phyloP scores from a whole-genome alignment of 2,113 vertebrate species.

The Gymnorhina tibicen region DNA sequence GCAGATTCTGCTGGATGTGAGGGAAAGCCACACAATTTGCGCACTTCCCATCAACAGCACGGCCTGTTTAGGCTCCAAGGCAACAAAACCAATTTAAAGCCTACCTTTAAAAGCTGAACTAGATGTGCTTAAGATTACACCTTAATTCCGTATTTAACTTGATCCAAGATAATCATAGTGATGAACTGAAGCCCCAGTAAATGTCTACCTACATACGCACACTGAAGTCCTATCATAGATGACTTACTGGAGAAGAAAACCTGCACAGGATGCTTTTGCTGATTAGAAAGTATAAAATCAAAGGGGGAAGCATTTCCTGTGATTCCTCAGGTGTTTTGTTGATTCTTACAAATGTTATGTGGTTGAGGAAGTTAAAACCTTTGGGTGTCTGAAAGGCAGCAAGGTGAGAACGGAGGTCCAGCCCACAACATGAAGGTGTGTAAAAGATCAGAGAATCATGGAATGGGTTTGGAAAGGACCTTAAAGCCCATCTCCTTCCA shows the following conservation, averaged over 20 bases:
- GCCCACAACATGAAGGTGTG: neutral
- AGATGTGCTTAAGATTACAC: neutral
- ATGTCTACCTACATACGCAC: fast-evolving
- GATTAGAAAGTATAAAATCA: neutral
- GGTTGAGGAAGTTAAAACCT: neutral
- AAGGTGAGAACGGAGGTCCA: neutral
- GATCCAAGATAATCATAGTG: neutral
- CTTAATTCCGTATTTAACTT: neutral
- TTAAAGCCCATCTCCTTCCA: neutral
- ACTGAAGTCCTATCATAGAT: fast-evolving
- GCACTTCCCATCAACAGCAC: neutral
- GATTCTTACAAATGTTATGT: neutral
- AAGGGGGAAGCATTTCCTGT: neutral
- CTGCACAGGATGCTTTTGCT: neutral
- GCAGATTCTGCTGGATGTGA: neutral
- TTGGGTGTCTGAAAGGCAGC: neutral
- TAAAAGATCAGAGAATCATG: neutral
- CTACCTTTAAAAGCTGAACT: neutral
- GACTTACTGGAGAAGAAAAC: neutral
- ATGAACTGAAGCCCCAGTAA: neutral
- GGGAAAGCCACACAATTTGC: neutral
- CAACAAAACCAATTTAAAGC: neutral
- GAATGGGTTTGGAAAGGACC: neutral
- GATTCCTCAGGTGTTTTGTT: neutral
- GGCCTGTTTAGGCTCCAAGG: neutral